Percentiles rank a stretch among this genome's conserved stretches.
Conservation (phyloP, 2,113 vertebrate species). For the Buteo buteo region DNA sequence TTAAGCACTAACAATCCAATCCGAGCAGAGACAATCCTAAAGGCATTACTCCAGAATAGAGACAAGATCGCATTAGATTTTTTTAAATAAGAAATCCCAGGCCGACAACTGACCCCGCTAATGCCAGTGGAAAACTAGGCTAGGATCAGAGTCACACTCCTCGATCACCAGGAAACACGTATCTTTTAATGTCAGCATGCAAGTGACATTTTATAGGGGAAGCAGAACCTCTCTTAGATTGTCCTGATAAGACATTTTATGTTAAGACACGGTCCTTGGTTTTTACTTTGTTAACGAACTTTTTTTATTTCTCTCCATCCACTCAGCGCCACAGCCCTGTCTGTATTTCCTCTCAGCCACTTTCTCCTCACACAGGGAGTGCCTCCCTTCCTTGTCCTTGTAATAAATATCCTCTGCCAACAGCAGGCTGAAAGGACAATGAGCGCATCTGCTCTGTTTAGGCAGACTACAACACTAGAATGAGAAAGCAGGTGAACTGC, state of each 20-base stretch:
- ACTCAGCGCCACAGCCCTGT: neutral
- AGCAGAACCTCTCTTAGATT: neutral
- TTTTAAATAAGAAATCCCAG: neutral
- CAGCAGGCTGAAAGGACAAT: neutral
- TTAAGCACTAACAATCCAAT: neutral
- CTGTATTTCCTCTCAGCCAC: neutral
- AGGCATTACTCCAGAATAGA: neutral
- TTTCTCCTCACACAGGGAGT: rapidly evolving
- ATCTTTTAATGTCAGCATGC: rapidly evolving
- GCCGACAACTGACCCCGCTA: neutral
- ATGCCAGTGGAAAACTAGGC: neutral
- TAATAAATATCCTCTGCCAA: neutral
- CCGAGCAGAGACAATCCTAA: neutral
- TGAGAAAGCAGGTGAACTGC: neutral
- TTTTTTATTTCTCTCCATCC: neutral
- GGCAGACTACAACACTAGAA: neutral
- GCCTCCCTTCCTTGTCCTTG: neutral
- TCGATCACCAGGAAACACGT: neutral
- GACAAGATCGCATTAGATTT: neutral
- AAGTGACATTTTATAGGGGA: neutral
- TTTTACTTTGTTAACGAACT: neutral
- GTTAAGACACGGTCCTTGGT: neutral
- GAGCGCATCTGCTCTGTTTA: neutral
- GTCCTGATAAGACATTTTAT: rapidly evolving
- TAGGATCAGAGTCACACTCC: rapidly evolving